Evolutionary conservation across 2,797 vertebrate species (phyloP).

Genomic region (Sphenopsis melanotis): DNA sequence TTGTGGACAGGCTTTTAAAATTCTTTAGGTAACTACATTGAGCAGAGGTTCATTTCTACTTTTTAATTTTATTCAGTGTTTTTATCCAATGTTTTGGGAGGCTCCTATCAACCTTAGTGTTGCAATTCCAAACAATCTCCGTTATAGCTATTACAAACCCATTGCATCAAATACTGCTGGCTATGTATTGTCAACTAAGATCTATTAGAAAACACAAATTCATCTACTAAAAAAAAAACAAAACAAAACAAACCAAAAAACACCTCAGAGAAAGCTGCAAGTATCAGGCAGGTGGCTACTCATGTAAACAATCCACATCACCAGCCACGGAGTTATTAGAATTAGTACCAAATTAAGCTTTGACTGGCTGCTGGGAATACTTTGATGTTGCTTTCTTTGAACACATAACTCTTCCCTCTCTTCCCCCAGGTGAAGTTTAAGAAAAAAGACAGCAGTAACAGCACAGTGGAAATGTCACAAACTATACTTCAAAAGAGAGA

Average conservation of each 20-base stretch:
- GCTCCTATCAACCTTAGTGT: neutral
- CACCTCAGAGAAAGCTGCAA: neutral
- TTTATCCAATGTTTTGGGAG: neutral
- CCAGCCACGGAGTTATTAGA: neutral
- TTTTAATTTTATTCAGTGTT: neutral
- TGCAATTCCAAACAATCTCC: neutral
- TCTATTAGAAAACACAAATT: neutral
- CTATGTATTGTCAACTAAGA: neutral
- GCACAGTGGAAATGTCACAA: neutral
- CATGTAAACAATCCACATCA: neutral
- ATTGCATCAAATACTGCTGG: neutral
- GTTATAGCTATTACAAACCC: neutral
- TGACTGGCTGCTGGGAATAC: neutral
- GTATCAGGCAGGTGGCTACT: neutral
- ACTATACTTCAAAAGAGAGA: neutral
- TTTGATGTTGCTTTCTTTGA: constrained; percentile 7
- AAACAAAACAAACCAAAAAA: neutral
- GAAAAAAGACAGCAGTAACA: neutral
- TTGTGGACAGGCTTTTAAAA: neutral
- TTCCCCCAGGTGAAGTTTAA: neutral
- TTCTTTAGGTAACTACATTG: neutral
- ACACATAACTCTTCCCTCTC: neutral
- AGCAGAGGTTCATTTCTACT: neutral
- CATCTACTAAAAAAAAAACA: neutral
- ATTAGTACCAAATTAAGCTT: neutral